Evolutionary conservation across 2,113 vertebrate genomes (phyloP).

Genomic region (Entomyzon cyanotis): DNA sequence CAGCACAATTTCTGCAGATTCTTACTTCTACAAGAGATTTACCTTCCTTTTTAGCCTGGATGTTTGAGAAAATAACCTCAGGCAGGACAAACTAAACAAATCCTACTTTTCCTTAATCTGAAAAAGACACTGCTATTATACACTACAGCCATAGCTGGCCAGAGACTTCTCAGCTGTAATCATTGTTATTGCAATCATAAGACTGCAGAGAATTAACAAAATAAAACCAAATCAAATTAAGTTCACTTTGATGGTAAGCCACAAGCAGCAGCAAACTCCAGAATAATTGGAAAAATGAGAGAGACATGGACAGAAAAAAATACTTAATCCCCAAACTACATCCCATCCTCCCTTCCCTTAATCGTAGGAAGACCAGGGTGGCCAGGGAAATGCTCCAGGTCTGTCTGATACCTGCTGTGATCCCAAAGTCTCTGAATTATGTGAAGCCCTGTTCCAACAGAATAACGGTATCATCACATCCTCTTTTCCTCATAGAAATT

Average conservation of each 20-base stretch:
- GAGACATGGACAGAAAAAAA: not conserved
- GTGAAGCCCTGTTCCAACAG: not conserved
- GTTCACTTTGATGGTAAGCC: not conserved
- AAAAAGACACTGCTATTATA: not conserved
- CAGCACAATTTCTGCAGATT: not conserved
- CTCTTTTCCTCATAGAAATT: not conserved
- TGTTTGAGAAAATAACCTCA: slow-evolving; percentile 17
- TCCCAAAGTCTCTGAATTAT: not conserved
- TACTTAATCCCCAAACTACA: not conserved
- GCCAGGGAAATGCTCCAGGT: not conserved
- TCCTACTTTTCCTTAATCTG: not conserved
- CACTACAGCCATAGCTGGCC: not conserved
- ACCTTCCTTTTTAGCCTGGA: not conserved
- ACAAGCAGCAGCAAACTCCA: not conserved
- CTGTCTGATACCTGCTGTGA: not conserved
- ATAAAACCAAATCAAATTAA: not conserved
- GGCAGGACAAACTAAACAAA: not conserved
- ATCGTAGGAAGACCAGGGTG: not conserved
- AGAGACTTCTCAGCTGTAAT: not conserved
- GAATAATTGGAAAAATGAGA: not conserved
- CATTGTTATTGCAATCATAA: not conserved
- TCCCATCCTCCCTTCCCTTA: not conserved
- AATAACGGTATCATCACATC: not conserved
- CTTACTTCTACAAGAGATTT: not conserved
- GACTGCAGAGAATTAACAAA: slow-evolving; percentile 32